Conservation (phyloP, 1,140 invertebrate species). For the Liolophura sinensis region DNA sequence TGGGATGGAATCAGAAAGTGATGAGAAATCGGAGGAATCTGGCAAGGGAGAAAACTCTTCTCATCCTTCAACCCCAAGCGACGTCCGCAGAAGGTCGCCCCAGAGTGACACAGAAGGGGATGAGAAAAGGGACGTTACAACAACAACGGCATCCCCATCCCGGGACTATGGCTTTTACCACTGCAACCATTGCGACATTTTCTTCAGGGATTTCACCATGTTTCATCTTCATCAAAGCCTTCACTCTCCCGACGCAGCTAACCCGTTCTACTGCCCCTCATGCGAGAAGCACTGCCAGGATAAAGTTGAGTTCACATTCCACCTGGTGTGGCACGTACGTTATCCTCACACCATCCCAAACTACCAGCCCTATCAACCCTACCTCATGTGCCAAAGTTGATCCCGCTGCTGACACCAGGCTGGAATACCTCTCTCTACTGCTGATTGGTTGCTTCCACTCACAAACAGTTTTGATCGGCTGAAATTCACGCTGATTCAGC, state of each 20-base stretch:
- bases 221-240: conserved; percentile 52
- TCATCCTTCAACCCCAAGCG: too few species aligned
- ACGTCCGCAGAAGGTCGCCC: too few species aligned
- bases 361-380: conserved; percentile 36
- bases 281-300: conserved; percentile 51
- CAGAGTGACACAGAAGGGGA: too few species aligned
- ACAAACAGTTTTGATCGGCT: too few species aligned
- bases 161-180: conserved; percentile 46
- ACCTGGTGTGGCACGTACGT: conserved; percentile 54
- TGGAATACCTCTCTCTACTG: too few species aligned
- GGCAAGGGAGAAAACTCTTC: too few species aligned
- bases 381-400: too few species aligned
- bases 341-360: conserved; percentile 55
- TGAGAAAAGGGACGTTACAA: conserved; percentile 38
- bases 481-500: too few species aligned
- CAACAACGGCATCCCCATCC: conserved; percentile 40
- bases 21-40: too few species aligned
- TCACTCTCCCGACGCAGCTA: conserved; percentile 44
- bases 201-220: conserved; percentile 54
- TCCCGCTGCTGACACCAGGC: too few species aligned
- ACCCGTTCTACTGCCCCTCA: conserved; percentile 48
- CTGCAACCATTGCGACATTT: conserved; percentile 52
- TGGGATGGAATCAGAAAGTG: too few species aligned
- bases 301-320: conserved; percentile 54
- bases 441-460: too few species aligned